Base-by-base conservation (phyloP, 2,113 vertebrate genomes). In the Salvator merianae region DNA sequence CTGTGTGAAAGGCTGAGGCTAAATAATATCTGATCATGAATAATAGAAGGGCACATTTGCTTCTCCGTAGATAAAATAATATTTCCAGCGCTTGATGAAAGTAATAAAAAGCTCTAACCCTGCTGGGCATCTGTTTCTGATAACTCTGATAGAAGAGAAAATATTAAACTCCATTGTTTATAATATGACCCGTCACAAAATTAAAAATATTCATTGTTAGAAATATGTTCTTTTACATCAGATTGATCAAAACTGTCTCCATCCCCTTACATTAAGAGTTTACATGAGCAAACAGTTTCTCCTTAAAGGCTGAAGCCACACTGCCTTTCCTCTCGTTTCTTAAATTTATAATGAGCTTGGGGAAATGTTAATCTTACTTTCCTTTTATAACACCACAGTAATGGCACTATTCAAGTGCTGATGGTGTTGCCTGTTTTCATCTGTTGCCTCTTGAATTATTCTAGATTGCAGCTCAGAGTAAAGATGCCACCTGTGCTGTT, bases 391-490 rank as follows among this genome's bases (percentile, higher is more conserved):
- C 88, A 88, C 77, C 87, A 50, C 79, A 84, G 72, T 89, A 91
- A 89, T 74, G n/a, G 28, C 78, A 74, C 81, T 88, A 91, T 86
- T 93, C 83, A 88, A 82, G 92, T 83, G 66, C 89, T 86, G 82
- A 90, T 79, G 87, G 91, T 92, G 87, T 77, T 93, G 76, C 50
- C 74, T 89, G 66, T 81, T 89, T 88, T 80, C 62, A 40, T 82
- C 77, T 89, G 81, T 69, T 93, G 88, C 79, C 85, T 94, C 81
- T 65, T 88, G 84, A 86, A 89, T 91, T 93, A 88, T 84, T 87
- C 43, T 82, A 86, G 82, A 92, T 91, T 94, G 88, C 88, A 94
- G 93, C 93, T 94, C 82, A 93, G 87, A 91, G 89, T 81, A 62
- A 85, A 89, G 83, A 80, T 90, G 88, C 88, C 84, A 84, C 84